Evolutionary conservation across 2,888 invertebrate genomes (phyloP).

Genomic region (Lasius platythorax): DNA sequence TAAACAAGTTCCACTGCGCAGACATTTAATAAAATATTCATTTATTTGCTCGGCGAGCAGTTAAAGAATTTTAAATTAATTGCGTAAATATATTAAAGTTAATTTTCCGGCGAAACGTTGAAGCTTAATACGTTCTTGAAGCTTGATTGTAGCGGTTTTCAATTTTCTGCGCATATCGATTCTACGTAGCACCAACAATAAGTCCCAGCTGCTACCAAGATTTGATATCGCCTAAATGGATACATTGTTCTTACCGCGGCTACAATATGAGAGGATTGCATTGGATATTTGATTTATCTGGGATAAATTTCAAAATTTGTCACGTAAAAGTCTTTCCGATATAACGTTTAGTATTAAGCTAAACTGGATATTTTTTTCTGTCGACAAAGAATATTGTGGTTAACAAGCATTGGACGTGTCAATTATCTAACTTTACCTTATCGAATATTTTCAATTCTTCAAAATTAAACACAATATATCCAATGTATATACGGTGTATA

Average conservation of each 20-base stretch:
- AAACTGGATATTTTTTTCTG: slow-evolving; percentile 8
- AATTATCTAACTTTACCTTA: not conserved
- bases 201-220: slow-evolving; percentile 4
- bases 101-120: not conserved
- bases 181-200: not conserved
- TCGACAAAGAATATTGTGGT: not conserved
- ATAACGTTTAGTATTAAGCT: not conserved
- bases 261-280: not conserved
- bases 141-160: slow-evolving; percentile 17
- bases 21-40: slow-evolving; percentile 3
- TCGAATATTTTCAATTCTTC: not conserved
- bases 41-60: not conserved
- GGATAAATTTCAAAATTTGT: not conserved
- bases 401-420: not conserved
- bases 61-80: slow-evolving; percentile 21
- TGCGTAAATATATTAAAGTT: not conserved
- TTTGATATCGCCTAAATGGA: slow-evolving; percentile 8
- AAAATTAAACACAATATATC: not conserved
- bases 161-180: slow-evolving; percentile 23
- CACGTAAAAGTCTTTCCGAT: not conserved
- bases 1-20: slow-evolving; percentile 2
- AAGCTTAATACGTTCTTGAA: not conserved
- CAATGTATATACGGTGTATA: not conserved
- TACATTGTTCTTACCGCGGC: slow-evolving; percentile 27
- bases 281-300: slow-evolving; percentile 17